These are phyloP conservation scores for Gulo gulo DNA, from an alignment of 2,113 vertebrate genomes.

Conservation along the genomic window DNA sequence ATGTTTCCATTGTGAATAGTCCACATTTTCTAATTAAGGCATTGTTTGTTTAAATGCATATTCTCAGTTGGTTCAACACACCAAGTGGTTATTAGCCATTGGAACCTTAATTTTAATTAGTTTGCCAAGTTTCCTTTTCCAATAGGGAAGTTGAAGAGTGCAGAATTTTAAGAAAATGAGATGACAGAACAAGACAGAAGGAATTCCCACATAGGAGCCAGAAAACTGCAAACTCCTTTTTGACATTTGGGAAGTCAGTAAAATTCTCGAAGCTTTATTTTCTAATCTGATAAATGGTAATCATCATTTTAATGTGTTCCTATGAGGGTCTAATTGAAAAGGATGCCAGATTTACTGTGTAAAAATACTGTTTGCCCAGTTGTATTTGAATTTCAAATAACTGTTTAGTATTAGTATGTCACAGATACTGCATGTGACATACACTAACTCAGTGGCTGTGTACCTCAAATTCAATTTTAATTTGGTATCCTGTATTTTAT, in stretches of 20 bases:
- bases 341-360: not conserved
- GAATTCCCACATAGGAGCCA: not conserved
- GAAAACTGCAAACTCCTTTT: not conserved
- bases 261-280: not conserved
- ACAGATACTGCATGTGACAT: not conserved
- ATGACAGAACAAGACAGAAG: not conserved
- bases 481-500: not conserved
- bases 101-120: not conserved
- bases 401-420: not conserved
- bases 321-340: not conserved
- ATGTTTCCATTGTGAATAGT: not conserved
- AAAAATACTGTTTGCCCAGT: not conserved
- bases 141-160: not conserved
- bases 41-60: not conserved
- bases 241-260: not conserved
- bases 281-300: not conserved
- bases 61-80: not conserved
- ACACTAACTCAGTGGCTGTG: not conserved
- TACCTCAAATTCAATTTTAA: not conserved
- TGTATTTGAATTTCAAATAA: not conserved
- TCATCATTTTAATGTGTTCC: not conserved
- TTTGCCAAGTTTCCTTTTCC: not conserved
- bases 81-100: not conserved
- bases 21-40: not conserved
- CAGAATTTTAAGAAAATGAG: not conserved